Conservation (phyloP, 2,113 vertebrate genomes). For the Cercopithecus mona region DNA sequence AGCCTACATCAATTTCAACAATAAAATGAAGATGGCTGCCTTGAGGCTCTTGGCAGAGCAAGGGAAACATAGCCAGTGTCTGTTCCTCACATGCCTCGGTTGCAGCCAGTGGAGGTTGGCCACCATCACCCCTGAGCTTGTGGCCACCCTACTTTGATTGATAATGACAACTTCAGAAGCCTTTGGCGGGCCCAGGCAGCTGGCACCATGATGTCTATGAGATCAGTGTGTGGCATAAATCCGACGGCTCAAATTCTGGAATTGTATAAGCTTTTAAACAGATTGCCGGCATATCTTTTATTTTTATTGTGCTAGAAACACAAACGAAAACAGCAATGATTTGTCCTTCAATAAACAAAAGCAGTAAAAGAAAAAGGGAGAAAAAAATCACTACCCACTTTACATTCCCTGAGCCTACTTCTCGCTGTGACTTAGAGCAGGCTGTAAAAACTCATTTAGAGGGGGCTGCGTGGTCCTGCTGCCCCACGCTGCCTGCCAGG, state of each 20-base stretch:
- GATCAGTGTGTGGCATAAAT: not conserved
- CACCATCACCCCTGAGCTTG: accelerated
- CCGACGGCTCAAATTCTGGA: conserved; percentile 10
- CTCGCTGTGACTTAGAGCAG: not conserved
- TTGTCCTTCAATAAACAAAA: conserved; percentile 75
- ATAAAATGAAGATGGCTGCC: not conserved
- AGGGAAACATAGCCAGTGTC: accelerated
- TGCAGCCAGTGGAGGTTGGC: not conserved
- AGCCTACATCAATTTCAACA: not conserved
- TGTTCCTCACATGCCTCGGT: accelerated
- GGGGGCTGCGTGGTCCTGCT: accelerated
- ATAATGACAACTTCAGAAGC: not conserved
- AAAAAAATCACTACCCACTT: not conserved
- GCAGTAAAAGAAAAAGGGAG: conserved; percentile 47
- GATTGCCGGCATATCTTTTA: conserved; percentile 66
- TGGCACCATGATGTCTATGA: not conserved
- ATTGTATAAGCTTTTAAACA: conserved; percentile 60
- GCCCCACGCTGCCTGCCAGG: accelerated
- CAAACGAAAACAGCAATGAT: conserved; percentile 63
- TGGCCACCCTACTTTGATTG: not conserved
- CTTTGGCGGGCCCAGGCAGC: not conserved
- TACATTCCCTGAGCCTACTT: not conserved
- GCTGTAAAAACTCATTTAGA: not conserved
- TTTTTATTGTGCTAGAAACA: conserved; percentile 73
- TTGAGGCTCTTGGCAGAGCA: not conserved